These are phyloP conservation scores for Cyanoderma ruficeps DNA, from an alignment of 2,113 vertebrate species.

Conservation along the genomic window DNA sequence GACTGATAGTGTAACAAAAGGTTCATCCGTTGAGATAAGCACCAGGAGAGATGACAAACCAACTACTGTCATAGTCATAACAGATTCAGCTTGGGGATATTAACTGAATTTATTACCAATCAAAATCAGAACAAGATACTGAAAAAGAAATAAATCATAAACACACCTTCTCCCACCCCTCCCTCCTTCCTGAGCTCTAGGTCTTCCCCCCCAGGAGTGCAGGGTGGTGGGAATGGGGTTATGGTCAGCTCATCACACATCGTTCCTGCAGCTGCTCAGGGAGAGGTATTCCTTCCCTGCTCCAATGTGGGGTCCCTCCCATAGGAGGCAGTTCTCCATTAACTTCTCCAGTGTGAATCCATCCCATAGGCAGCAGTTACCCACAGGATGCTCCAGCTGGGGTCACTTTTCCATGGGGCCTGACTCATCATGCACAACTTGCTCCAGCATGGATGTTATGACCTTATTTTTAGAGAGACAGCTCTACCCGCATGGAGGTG, in stretches of 20 bases:
- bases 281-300: neutral
- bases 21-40: neutral
- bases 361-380: neutral
- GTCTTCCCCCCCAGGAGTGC: accelerated
- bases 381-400: neutral
- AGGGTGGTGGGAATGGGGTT: neutral
- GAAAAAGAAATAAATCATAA: neutral
- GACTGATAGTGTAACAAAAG: neutral
- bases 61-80: too few relatives aligned
- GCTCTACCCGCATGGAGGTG: accelerated
- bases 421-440: neutral
- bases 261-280: neutral
- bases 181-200: neutral
- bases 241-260: neutral
- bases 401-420: neutral
- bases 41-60: accelerated
- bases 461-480: neutral
- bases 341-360: neutral
- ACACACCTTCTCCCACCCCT: too few relatives aligned
- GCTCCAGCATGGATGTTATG: neutral
- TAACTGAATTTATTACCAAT: neutral
- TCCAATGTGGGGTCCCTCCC: neutral
- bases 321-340: neutral
- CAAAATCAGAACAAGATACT: neutral
- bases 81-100: neutral